Percentiles rank a stretch among this genome's conserved stretches.
phyloP scores from a whole-genome alignment of 1,140 invertebrate species.

The Anastatus disparis region DNA sequence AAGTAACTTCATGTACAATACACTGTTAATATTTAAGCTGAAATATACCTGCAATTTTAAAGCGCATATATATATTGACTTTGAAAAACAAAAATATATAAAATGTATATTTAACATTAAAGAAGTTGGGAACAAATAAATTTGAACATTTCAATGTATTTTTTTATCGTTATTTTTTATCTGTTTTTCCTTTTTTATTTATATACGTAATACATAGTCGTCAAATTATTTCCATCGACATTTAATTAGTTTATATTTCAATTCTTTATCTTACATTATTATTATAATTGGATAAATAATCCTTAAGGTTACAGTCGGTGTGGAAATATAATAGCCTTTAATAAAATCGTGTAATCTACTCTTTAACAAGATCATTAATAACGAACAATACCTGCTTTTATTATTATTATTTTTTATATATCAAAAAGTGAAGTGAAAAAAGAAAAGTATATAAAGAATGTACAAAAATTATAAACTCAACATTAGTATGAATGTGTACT shows the following conservation, averaged over 20 bases:
- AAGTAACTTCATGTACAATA: neutral
- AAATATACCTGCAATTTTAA: neutral
- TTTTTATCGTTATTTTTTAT: neutral
- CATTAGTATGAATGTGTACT: neutral
- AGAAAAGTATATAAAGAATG: no score
- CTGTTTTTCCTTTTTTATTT: neutral
- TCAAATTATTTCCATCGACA: no score
- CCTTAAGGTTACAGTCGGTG: neutral
- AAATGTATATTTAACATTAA: neutral
- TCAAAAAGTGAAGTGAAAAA: no score
- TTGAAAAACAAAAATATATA: conserved; percentile 6
- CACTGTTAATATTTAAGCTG: neutral
- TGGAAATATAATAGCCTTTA: no score
- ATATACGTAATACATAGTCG: no score
- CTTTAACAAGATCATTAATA: no score
- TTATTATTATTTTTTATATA: no score
- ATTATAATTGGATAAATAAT: neutral
- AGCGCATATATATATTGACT: neutral
- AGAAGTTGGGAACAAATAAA: conserved; percentile 18
- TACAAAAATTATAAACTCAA: no score
- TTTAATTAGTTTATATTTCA: neutral
- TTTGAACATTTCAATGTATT: conserved; percentile 1
- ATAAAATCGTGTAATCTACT: no score
- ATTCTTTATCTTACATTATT: neutral
- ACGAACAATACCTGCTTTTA: no score